A percentile compares a stretch with the other conserved stretches of the same genome.
These are phyloP conservation scores for Varroa destructor DNA, from an alignment of 1,140 invertebrate genomes.

Conservation along the genomic window DNA sequence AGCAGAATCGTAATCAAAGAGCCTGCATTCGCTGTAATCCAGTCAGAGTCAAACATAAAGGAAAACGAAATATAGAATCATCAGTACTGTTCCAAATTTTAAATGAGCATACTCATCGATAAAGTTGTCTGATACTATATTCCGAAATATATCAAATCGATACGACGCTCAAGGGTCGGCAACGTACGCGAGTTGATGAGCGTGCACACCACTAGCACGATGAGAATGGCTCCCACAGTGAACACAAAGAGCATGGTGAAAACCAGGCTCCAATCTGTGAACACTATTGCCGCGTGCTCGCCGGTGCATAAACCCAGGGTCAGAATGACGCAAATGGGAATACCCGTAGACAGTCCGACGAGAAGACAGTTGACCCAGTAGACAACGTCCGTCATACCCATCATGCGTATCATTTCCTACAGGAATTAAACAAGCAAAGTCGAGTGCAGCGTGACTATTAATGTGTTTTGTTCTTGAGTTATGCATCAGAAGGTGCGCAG, in stretches of 20 bases:
- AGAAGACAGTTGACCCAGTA: slow-evolving; percentile 11
- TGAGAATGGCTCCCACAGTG: slow-evolving; percentile 48
- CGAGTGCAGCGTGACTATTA: no score
- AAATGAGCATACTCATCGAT: no score
- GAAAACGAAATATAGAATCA: no score
- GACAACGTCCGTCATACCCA: slow-evolving; percentile 19
- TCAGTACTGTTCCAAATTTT: no score
- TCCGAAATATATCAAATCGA: no score
- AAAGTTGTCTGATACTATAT: no score
- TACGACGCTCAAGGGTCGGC: no score
- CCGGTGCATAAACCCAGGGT: slow-evolving; percentile 34
- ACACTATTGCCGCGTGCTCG: slow-evolving; percentile 42
- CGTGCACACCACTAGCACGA: slow-evolving; percentile 54
- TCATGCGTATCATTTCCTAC: slow-evolving; percentile 33
- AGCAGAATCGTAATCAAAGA: no score
- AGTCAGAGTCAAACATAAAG: no score
- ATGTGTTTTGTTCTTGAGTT: no score
- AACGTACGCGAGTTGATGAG: slow-evolving; percentile 54
- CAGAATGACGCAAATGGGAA: slow-evolving; percentile 33
- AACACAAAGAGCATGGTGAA: slow-evolving; percentile 50
- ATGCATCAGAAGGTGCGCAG: no score
- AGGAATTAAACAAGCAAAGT: slow-evolving; percentile 19
- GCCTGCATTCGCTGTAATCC: no score
- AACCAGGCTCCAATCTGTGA: slow-evolving; percentile 47
- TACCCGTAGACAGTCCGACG: slow-evolving; percentile 12